Base-by-base conservation (phyloP, 2,113 vertebrate species). In the Triplophysa dalaica region DNA sequence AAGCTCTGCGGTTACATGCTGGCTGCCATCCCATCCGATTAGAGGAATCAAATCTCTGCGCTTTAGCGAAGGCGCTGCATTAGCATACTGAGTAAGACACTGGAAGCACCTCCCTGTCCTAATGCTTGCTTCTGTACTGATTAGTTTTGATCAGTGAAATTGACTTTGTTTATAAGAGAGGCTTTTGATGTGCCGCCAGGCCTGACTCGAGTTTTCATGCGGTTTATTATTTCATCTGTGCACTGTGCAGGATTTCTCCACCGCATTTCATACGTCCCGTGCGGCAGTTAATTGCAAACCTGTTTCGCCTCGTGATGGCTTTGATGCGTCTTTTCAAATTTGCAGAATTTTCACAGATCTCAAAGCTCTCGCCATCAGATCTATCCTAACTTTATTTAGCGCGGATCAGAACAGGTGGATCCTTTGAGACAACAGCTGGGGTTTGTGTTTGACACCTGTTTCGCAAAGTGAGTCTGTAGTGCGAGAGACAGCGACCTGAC, bases 131-230 rank as follows among this genome's bases (percentile, higher is more conserved):
- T 75, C 54, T 38, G 54, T 14, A 41, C 45, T 82, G 77, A 83
- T 81, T 83, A 80, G 67, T 81, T 77, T 33, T 73, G 74, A 77
- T 77, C 70, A 77, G 66, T 72, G 41, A 80, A 72, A 77, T 60
- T 77, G 78, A 72, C 78, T 72, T 77, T 29, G 26, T 61, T 65
- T 78, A 73, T 83, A 76, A 83, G 56, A 52, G 73, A 66, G 52
- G 66, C 66, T 24, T 83, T 80, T 81, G 74, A 77, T 72, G 73
- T 54, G 78, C 52, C 50, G 33, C 61, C 52, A 33, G 73, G 66
- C 50, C 54, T 77, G 41, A 80, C n/a, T 83, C 50, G n/a, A 6
- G 24, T 70, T 69, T 56, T 50, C 62, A 50, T 61, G 72, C 29
- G 14, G 12, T 63, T 54, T 75, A 68, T 54, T 82, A 75, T 75